These are phyloP conservation scores for Protophormia terraenovae DNA, from an alignment of 2,888 invertebrate species.

Conservation along the genomic window DNA sequence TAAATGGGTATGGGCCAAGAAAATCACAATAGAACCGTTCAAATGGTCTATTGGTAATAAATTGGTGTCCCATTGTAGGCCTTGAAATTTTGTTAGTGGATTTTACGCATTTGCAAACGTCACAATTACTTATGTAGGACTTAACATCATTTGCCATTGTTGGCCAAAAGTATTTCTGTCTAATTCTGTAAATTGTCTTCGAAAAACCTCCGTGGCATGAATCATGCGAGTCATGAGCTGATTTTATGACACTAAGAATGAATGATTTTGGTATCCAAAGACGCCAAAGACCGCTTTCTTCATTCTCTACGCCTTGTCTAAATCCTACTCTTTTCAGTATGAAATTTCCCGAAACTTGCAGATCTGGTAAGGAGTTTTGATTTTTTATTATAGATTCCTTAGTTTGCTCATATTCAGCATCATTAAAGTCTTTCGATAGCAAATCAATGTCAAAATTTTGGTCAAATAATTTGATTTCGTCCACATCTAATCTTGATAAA, in stretches of 20 bases:
- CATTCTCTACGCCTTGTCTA: too few species aligned
- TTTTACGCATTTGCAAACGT: neutral
- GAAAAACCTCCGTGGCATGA: neutral
- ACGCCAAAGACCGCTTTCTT: too few species aligned
- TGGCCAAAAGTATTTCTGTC: too few species aligned
- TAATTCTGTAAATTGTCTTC: neutral
- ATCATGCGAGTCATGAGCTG: neutral
- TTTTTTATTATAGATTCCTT: neutral
- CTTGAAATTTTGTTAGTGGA: too few species aligned
- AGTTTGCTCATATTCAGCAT: neutral
- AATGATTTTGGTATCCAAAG: neutral
- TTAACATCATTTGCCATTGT: neutral
- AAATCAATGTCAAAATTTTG: neutral
- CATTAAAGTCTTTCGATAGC: neutral
- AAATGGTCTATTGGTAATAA: neutral
- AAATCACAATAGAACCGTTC: neutral
- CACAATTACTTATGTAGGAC: neutral
- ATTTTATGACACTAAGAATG: neutral
- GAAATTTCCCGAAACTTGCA: neutral
- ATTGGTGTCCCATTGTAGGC: neutral
- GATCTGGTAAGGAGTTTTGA: neutral
- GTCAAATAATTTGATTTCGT: neutral
- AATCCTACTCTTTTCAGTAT: neutral
- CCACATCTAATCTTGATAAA: neutral
- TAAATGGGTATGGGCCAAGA: too few species aligned